Evolutionary conservation across 2,113 vertebrate species (phyloP).

Genomic region (Rhodinocichla rosea): DNA sequence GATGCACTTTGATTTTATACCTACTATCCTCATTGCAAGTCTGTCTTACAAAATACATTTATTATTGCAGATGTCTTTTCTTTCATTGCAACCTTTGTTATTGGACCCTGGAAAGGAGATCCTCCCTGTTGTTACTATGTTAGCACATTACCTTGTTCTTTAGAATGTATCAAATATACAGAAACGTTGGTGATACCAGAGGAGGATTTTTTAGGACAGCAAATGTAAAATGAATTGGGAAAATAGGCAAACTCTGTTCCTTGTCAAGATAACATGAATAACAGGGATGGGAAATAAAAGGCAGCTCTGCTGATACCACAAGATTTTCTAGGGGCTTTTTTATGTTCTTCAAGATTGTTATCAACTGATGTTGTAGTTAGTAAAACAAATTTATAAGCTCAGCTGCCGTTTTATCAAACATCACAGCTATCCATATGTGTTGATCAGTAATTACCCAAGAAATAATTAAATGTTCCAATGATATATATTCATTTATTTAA

Average conservation of each 20-base stretch:
- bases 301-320: background rate
- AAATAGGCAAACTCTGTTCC: background rate
- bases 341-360: background rate
- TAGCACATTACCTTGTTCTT: background rate
- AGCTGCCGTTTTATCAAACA: background rate
- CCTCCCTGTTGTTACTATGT: background rate
- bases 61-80: background rate
- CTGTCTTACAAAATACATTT: slow-evolving; percentile 14
- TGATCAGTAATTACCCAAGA: background rate
- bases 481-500: background rate
- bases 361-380: background rate
- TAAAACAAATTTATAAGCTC: background rate
- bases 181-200: background rate
- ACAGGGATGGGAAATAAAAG: background rate
- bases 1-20: background rate
- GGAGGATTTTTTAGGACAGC: background rate
- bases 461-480: background rate
- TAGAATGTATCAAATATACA: background rate
- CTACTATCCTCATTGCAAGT: background rate
- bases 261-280: background rate
- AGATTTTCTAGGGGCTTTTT: background rate
- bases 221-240: background rate
- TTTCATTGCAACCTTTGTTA: background rate
- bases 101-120: slow-evolving; percentile 24
- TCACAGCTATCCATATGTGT: background rate